A percentile compares a stretch with the other conserved stretches of the same genome.
phyloP scores from a whole-genome alignment of 1,140 invertebrate genomes.

The Sitophilus oryzae region DNA sequence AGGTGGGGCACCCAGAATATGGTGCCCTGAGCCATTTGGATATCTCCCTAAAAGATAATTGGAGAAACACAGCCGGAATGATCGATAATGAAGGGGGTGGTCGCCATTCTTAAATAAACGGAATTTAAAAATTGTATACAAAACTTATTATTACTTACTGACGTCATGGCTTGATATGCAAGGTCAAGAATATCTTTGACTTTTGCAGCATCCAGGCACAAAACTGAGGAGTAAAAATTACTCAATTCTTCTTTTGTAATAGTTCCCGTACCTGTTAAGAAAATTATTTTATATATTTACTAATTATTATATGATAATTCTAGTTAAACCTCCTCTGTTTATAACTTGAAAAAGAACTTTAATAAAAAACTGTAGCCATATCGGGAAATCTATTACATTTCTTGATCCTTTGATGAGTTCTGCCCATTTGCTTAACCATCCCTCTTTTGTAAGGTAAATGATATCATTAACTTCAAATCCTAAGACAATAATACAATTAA shows the following conservation, averaged over 20 bases:
- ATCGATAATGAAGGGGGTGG: slow-evolving; percentile 54
- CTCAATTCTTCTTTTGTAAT: slow-evolving; percentile 59
- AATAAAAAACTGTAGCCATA: slow-evolving; percentile 65
- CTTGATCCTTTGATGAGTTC: slow-evolving; percentile 50
- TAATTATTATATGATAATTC: slow-evolving; percentile 33
- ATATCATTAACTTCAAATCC: slow-evolving; percentile 39
- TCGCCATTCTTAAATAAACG: slow-evolving; percentile 56
- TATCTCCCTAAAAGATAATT: slow-evolving; percentile 65
- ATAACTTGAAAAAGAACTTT: slow-evolving; percentile 66
- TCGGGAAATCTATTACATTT: slow-evolving; percentile 55
- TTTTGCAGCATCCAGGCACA: slow-evolving; percentile 54
- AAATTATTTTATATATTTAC: slow-evolving; percentile 13
- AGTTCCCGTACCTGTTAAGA: slow-evolving; percentile 50
- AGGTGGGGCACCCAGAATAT: slow-evolving; percentile 58
- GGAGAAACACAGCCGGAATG: slow-evolving; percentile 62
- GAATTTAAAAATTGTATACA: background rate
- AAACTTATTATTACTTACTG: slow-evolving; percentile 49
- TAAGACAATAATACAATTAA: slow-evolving; percentile 15
- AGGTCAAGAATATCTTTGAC: slow-evolving; percentile 59
- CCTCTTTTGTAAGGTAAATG: slow-evolving; percentile 47
- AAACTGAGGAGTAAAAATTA: slow-evolving; percentile 62
- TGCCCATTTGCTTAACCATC: slow-evolving; percentile 63
- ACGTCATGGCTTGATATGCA: slow-evolving; percentile 62
- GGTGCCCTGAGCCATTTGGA: slow-evolving; percentile 67
- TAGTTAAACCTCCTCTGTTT: slow-evolving; percentile 61